Conservation (phyloP, 2,113 vertebrate species). For the Ranitomeya variabilis region DNA sequence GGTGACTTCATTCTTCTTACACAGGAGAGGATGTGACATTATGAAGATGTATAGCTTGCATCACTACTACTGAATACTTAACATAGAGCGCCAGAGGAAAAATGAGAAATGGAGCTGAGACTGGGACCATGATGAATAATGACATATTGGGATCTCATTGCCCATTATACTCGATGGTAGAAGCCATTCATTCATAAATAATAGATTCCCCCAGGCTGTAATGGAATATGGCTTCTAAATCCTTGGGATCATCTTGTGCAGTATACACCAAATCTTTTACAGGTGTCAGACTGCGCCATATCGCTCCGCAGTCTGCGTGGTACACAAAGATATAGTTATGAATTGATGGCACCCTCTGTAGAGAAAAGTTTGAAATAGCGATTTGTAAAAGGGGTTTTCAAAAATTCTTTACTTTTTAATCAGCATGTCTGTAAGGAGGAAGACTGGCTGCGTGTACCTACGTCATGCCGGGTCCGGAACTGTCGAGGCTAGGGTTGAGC, state of each 20-base stretch:
- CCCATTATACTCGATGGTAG: not conserved
- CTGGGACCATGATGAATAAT: not conserved
- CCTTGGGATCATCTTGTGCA: not conserved
- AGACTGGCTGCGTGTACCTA: no score
- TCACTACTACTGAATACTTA: not conserved
- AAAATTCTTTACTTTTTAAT: no score
- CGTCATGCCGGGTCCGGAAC: no score
- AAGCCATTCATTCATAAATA: not conserved
- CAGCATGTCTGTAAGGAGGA: no score
- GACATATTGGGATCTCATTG: not conserved
- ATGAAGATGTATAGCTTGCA: constrained; percentile 10
- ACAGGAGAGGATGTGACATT: not conserved
- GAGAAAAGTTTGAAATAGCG: no score
- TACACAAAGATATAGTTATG: no score
- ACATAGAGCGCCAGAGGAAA: not conserved
- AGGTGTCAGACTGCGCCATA: not conserved
- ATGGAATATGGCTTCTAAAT: not conserved
- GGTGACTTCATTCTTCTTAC: not conserved
- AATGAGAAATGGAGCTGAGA: not conserved
- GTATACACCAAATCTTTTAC: not conserved
- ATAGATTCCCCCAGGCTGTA: not conserved
- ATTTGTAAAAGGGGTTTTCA: no score
- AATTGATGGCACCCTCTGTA: no score
- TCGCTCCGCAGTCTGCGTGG: no score
- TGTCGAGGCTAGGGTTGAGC: no score